phyloP scores from a whole-genome alignment of 2,797 vertebrate species.

The Sebastes nivosus region DNA sequence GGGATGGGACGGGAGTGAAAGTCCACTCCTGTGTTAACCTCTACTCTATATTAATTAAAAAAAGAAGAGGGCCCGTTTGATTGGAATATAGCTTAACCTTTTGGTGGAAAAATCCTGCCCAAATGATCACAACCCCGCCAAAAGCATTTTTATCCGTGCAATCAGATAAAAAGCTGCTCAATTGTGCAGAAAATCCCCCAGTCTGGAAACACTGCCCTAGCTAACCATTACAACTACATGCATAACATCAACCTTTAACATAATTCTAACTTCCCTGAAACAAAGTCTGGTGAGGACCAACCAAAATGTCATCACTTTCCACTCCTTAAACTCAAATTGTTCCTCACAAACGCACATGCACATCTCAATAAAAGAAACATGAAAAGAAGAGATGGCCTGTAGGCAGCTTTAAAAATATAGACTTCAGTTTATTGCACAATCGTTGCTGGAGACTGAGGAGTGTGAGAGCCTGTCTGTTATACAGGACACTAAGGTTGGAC shows the following conservation, averaged over 20 bases:
- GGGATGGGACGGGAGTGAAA: no score
- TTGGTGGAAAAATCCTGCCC: no score
- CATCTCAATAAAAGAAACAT: background rate
- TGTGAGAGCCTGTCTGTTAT: constrained; percentile 80
- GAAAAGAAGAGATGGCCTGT: constrained; percentile 32
- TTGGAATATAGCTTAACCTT: no score
- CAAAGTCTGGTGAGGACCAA: background rate
- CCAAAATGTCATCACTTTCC: background rate
- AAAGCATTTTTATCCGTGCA: no score
- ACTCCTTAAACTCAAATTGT: background rate
- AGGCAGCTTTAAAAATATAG: constrained; percentile 83
- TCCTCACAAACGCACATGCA: background rate
- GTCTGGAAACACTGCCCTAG: no score
- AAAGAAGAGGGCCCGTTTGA: no score
- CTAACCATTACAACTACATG: background rate
- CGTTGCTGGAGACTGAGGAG: constrained; percentile 81
- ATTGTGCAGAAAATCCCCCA: no score
- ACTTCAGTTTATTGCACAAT: constrained; percentile 88
- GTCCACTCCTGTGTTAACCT: no score
- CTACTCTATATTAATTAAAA: no score
- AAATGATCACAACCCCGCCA: no score
- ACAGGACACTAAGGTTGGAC: constrained; percentile 51
- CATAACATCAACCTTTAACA: background rate
- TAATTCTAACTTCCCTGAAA: background rate
- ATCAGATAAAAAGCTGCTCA: no score